Percentiles rank a stretch among this genome's conserved stretches.
phyloP scores from a whole-genome alignment of 2,888 invertebrate genomes.

The Dasypogon diadema region DNA sequence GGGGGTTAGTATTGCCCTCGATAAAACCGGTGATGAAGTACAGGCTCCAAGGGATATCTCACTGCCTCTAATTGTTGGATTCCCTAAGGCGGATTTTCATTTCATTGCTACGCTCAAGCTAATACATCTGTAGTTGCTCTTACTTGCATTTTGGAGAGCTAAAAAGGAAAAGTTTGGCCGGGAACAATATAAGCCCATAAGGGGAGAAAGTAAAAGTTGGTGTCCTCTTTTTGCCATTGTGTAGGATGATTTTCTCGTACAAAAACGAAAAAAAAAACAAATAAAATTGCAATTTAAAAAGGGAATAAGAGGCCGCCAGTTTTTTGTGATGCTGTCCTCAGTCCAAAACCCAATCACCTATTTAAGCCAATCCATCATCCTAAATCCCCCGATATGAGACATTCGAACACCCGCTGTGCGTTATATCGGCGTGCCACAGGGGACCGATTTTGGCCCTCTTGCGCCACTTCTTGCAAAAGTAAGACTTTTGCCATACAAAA shows the following conservation, averaged over 20 bases:
- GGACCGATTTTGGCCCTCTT: constrained; percentile 66
- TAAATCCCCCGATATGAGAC: constrained; percentile 60
- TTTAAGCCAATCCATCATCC: constrained; percentile 60
- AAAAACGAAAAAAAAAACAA: constrained; percentile 51
- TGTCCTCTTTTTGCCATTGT: background rate
- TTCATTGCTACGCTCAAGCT: constrained; percentile 26
- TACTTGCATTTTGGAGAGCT: background rate
- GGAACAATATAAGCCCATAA: background rate
- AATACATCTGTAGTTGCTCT: constrained; percentile 3
- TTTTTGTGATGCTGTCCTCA: constrained; percentile 29
- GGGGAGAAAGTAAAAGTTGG: constrained; percentile 8
- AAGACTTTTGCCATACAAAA: constrained; percentile 23
- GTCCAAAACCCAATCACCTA: constrained; percentile 59
- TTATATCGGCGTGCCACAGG: constrained; percentile 69
- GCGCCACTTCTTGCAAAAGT: constrained; percentile 36
- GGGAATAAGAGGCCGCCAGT: constrained; percentile 8
- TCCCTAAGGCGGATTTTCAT: constrained; percentile 45
- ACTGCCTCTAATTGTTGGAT: constrained; percentile 18
- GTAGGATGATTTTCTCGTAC: background rate
- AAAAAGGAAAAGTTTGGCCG: background rate
- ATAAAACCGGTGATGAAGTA: constrained; percentile 22
- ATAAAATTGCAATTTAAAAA: constrained; percentile 54
- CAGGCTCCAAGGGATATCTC: constrained; percentile 5
- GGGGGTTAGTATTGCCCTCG: constrained; percentile 18
- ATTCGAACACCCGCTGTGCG: constrained; percentile 64